phyloP scores from a whole-genome alignment of 2,113 vertebrate species.

The Gracilinanus agilis region DNA sequence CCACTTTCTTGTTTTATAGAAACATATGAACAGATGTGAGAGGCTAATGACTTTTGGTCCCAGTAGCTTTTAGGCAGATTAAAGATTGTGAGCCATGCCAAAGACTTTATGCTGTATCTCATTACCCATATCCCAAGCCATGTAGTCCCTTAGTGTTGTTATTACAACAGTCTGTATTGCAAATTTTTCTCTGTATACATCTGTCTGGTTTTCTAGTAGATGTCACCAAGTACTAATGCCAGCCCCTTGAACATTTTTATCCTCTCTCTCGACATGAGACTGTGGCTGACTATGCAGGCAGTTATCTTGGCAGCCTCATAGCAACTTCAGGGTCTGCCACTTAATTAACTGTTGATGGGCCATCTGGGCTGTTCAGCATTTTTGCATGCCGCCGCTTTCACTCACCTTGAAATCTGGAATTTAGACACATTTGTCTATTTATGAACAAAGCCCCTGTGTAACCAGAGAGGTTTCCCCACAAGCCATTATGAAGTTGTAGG shows the following conservation, averaged over 20 bases:
- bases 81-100: slow-evolving; percentile 31
- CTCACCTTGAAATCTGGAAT: slow-evolving; percentile 70
- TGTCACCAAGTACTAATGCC: slow-evolving; percentile 56
- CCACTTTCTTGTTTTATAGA: slow-evolving; percentile 13
- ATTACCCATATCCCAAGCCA: neutral
- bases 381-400: slow-evolving; percentile 55
- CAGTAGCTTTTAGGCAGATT: slow-evolving; percentile 59
- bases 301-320: slow-evolving; percentile 58
- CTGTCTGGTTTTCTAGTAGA: slow-evolving; percentile 61
- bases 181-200: neutral
- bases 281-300: slow-evolving; percentile 56
- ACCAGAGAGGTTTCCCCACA: slow-evolving; percentile 13
- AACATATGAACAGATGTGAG: slow-evolving; percentile 61
- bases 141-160: neutral
- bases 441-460: neutral
- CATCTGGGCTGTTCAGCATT: slow-evolving; percentile 71
- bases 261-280: slow-evolving; percentile 40
- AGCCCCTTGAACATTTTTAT: slow-evolving; percentile 57
- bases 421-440: slow-evolving; percentile 24
- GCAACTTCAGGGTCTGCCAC: slow-evolving; percentile 66
- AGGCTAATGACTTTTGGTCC: slow-evolving; percentile 62
- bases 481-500: slow-evolving; percentile 21
- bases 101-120: slow-evolving; percentile 9
- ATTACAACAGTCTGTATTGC: neutral
- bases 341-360: slow-evolving; percentile 80